phyloP scores from a whole-genome alignment of 2,113 vertebrate species.

The Istiophorus platypterus region DNA sequence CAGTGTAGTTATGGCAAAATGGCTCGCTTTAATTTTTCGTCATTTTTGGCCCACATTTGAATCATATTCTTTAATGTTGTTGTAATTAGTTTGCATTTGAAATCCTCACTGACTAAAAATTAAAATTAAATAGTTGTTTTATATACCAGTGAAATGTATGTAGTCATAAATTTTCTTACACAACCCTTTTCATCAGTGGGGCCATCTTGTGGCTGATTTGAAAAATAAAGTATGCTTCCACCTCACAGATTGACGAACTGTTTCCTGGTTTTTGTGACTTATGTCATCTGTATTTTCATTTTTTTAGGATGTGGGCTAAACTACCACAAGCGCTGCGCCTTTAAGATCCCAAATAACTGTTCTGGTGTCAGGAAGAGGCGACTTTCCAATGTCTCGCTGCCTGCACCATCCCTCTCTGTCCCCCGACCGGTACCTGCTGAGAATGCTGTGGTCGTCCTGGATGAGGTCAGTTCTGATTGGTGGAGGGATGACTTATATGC shows the following conservation, averaged over 20 bases:
- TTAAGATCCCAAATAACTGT: slow-evolving; percentile 99
- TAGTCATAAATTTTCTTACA: background rate
- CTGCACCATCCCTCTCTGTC: slow-evolving; percentile 91
- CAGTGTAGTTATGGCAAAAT: slow-evolving; percentile 21
- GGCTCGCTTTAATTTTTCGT: slow-evolving; percentile 17
- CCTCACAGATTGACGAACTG: background rate
- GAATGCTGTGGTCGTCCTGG: slow-evolving; percentile 83
- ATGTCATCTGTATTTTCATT: slow-evolving; percentile 30
- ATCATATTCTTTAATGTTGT: slow-evolving; percentile 12
- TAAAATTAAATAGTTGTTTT: slow-evolving; percentile 26
- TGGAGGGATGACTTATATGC: no score
- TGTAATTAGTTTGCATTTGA: slow-evolving; percentile 26
- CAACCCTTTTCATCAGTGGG: slow-evolving; percentile 1
- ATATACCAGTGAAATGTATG: slow-evolving; percentile 11
- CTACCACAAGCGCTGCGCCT: slow-evolving; percentile 98
- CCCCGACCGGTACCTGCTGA: slow-evolving; percentile 90
- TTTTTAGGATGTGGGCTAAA: slow-evolving; percentile 94
- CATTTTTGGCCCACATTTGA: slow-evolving; percentile 25
- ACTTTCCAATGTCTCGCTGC: slow-evolving; percentile 94
- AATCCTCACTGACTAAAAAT: slow-evolving; percentile 3
- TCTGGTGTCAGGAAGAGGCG: slow-evolving; percentile 95
- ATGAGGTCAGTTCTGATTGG: slow-evolving; percentile 87
- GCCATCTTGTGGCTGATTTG: slow-evolving; percentile 62
- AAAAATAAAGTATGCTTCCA: slow-evolving; percentile 10
- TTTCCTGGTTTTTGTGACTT: background rate